Conservation (phyloP, 2,113 vertebrate genomes). For the Carassius gibelio region DNA sequence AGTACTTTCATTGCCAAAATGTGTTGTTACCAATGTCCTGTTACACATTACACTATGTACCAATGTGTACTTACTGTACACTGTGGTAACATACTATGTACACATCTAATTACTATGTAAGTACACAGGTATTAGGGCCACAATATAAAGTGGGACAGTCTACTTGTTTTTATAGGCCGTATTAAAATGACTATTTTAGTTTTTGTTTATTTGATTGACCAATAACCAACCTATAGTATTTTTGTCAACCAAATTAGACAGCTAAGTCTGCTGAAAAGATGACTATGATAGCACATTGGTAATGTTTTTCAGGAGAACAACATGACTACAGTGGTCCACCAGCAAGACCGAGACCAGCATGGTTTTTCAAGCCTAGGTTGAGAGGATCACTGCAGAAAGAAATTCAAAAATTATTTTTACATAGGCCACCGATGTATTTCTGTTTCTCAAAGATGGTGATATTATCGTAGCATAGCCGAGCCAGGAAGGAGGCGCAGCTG, state of each 20-base stretch:
- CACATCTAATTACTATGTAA: too few species aligned
- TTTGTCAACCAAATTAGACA: not conserved
- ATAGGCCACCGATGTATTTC: slow-evolving; percentile 81
- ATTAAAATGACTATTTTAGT: not conserved
- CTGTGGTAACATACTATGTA: too few species aligned
- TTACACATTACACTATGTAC: too few species aligned
- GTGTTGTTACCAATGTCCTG: too few species aligned
- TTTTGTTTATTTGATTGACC: not conserved
- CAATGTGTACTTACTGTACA: too few species aligned
- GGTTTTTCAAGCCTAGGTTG: not conserved
- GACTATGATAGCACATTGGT: too few species aligned
- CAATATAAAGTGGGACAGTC: too few species aligned
- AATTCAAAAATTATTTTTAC: not conserved
- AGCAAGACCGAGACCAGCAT: not conserved
- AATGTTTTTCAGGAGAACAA: not conserved
- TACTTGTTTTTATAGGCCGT: too few species aligned
- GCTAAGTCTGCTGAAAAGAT: not conserved
- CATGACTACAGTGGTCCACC: not conserved
- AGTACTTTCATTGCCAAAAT: too few species aligned
- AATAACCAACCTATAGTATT: not conserved
- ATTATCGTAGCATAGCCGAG: slow-evolving; percentile 81
- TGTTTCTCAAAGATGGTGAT: slow-evolving; percentile 87
- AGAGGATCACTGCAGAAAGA: not conserved
- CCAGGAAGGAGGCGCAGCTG: slow-evolving; percentile 85
- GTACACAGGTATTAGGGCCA: too few species aligned